These are phyloP conservation scores for Microctonus aethiopoides DNA, from an alignment of 2,888 invertebrate species.

Conservation along the genomic window DNA sequence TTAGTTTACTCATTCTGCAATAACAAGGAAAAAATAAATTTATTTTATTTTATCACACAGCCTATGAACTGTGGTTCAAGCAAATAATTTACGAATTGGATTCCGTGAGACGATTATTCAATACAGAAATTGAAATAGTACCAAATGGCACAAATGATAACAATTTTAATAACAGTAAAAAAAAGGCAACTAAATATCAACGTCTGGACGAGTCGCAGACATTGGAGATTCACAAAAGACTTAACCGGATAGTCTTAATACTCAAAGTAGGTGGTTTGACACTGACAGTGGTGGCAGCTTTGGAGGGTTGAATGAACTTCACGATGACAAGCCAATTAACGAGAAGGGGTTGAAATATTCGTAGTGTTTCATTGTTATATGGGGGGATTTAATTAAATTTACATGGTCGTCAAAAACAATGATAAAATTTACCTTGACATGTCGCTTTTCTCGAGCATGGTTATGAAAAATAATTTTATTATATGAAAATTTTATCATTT, in stretches of 20 bases:
- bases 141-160: slow-evolving; percentile 41
- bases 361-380: slow-evolving; percentile 40
- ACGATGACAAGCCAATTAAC: slow-evolving; percentile 56
- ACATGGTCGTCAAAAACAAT: slow-evolving; percentile 31
- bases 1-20: background rate
- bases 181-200: slow-evolving; percentile 37
- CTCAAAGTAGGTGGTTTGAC: slow-evolving; percentile 76
- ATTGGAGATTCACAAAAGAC: slow-evolving; percentile 89
- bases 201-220: slow-evolving; percentile 86
- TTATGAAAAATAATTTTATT: too few species aligned
- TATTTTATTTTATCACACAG: slow-evolving; percentile 67
- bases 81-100: slow-evolving; percentile 98
- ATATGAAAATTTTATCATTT: too few species aligned
- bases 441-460: too few species aligned
- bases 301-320: slow-evolving; percentile 50
- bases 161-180: slow-evolving; percentile 29
- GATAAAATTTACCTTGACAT: slow-evolving; percentile 7
- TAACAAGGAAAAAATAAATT: slow-evolving; percentile 1
- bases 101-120: slow-evolving; percentile 86
- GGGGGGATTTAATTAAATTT: slow-evolving; percentile 53
- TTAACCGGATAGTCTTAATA: slow-evolving; percentile 92
- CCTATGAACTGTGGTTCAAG: slow-evolving; percentile 99
- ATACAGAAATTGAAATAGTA: slow-evolving; percentile 52
- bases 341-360: slow-evolving; percentile 18
- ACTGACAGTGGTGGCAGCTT: slow-evolving; percentile 43